A percentile compares a stretch with the other conserved stretches of the same genome.
These are phyloP conservation scores for Phasianus colchicus DNA, from an alignment of 2,113 vertebrate genomes.

Conservation along the genomic window DNA sequence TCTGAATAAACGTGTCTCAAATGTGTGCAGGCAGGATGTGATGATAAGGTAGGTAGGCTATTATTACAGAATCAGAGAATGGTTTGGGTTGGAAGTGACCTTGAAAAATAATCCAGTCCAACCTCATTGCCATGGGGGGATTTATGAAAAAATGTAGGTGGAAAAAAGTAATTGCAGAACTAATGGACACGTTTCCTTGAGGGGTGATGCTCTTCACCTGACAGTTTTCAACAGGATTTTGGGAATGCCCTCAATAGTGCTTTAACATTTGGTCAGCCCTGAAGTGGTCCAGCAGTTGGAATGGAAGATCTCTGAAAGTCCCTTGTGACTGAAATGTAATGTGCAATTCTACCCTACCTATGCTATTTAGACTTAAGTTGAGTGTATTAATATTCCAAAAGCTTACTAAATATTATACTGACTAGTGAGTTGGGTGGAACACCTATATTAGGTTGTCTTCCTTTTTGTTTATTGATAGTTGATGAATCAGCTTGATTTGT, in stretches of 20 bases:
- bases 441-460: background rate
- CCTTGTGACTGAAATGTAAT: background rate
- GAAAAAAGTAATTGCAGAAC: background rate
- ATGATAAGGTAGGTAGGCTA: background rate
- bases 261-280: background rate
- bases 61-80: background rate
- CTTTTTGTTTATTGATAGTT: background rate
- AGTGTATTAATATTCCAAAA: background rate
- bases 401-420: background rate
- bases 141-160: background rate
- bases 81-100: background rate
- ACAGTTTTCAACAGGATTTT: background rate
- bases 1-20: background rate
- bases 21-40: background rate
- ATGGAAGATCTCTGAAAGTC: background rate
- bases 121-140: background rate
- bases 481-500: no score
- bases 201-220: background rate
- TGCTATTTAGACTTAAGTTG: background rate
- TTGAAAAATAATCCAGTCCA: background rate
- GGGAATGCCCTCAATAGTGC: background rate
- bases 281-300: background rate
- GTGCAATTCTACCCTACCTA: background rate
- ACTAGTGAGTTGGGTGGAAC: background rate
- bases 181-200: background rate